Evolutionary conservation across 2,888 invertebrate species (phyloP), one percentile per base, ranked within the genome.

Genomic region (Odontomyia ornata): DNA sequence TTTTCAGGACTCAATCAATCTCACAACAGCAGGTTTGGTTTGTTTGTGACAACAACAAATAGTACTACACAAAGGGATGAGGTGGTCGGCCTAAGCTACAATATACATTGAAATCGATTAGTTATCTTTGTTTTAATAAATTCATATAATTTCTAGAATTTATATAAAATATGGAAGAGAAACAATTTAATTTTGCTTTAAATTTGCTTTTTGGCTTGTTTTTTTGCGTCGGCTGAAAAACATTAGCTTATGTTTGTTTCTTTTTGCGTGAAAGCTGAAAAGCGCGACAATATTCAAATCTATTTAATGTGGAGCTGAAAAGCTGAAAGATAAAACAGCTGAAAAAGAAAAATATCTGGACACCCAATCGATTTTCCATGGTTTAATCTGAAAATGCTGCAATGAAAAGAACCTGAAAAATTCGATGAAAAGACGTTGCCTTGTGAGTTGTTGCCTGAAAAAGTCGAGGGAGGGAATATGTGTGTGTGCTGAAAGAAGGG

Each of bases 271-370:
- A 52, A 62, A 30, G 71, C 21, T 67, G 43, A 30, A 36, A 36
- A 36, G 36, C 36, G 36, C 36, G 36, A 36, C 36, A 36, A 36
- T 36, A 36, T 36, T 36, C 36, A 36, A 3, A 9, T 36, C 5
- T 36, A 5, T 36, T 36, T 36, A 36, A 36, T 36, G 3, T 36
- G 3, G 43, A 30, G 46, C 43, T 30, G 15, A 71, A 64, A 76
- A 73, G 77, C 79, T 79, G 79, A 79, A 79, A 79, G 77, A 77
- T 73, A 79, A 76, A 79, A 79, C 78, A 79, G 78, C 79, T 79
- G 79, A 79, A 79, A 36, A 79, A 79, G 73, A 77, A 77, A 79
- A 43, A 75, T 43, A 60, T 75, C 62, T 62, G 47, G 47, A 75
- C 43, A 64, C 62, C 52, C 25, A 30, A 30, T 46, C 9, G 25